Evolutionary conservation across 1,140 invertebrate genomes (phyloP), one percentile per base, ranked within the genome.

Genomic region (Parapsyche elsis): DNA sequence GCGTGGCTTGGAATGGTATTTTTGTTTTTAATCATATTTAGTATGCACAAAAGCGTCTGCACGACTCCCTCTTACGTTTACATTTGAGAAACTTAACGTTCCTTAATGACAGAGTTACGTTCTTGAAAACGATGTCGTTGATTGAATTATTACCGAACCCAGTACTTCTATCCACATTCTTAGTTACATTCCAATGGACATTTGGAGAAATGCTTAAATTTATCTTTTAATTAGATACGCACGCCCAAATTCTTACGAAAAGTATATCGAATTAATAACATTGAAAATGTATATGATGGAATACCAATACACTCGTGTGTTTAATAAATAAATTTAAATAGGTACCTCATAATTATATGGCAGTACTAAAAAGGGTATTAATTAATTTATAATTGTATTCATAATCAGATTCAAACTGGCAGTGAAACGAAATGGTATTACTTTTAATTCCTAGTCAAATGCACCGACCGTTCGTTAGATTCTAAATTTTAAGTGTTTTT

Each of bases 101-200:
- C 64, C 49, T 23, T 30, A 67, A 67, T 30, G 64, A 67, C 64
- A 67, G 64, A 67, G 64, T 67, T 67, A 67, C 64, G 64, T 67
- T 67, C 24, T 67, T 23, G 24, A 67, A 67, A 67, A 67, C 64
- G 64, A n/a, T 23, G 9, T n/a, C 24, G 64, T 26, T 23, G 64
- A 67, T 67, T 61, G 57, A 61, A 61, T 61, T 61, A 61, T 21
- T 21, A 16, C 9, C 57, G 57, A 61, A 61, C 7, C 1, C 1
- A 38, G 57, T 53, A 61, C 57, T 61, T 61, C 57, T 16, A 21
- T 9, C n/a, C 57, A 21, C 49, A 61, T 21, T 26, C 64, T 14
- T 23, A 67, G 19, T 19, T 26, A 53, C 49, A 67, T 67, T 67
- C 64, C 64, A 53, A 5, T 53, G 4, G 10, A 12, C 49, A 53